Percentiles rank a stretch among this genome's conserved stretches.
Evolutionary conservation across 1,140 invertebrate species (phyloP).

Genomic region (Drosophila guanche): DNA sequence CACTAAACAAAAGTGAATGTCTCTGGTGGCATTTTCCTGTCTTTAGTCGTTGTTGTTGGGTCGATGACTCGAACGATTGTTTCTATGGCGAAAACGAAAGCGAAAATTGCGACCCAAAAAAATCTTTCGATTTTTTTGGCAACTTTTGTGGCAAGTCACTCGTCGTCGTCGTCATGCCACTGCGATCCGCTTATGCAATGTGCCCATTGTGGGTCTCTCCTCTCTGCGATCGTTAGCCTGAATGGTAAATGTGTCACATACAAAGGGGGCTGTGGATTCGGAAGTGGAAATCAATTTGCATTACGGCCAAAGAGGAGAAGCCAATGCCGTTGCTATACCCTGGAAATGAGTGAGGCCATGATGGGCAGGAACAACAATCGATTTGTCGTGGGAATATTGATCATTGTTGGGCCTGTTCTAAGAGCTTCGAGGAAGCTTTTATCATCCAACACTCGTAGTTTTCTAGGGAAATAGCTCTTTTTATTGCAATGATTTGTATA

Average conservation of each 20-base stretch:
- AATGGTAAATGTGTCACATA: conserved; percentile 55
- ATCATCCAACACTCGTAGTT: too few relatives aligned
- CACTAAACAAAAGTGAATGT: conserved; percentile 62
- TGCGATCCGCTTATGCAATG: conserved; percentile 49
- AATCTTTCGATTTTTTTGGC: conserved; percentile 19
- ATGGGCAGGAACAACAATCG: too few relatives aligned
- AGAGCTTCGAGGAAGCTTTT: too few relatives aligned
- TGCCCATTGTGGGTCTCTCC: conserved; percentile 9
- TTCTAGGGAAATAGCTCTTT: too few relatives aligned
- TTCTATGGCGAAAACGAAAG: conserved; percentile 59
- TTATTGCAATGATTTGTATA: too few relatives aligned
- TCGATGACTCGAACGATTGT: conserved; percentile 26
- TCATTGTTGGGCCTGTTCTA: too few relatives aligned
- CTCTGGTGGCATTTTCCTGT: conserved; percentile 31
- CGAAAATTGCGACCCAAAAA: conserved; percentile 48
- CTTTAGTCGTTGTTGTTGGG: background rate
- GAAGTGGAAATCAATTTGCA: conserved; percentile 74
- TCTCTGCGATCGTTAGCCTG: conserved; percentile 20
- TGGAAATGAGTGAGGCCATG: too few relatives aligned
- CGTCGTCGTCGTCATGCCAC: conserved; percentile 31
- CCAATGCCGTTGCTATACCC: too few relatives aligned
- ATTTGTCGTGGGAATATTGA: too few relatives aligned
- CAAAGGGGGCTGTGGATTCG: conserved; percentile 52
- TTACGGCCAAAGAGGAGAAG: conserved; percentile 8
- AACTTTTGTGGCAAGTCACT: conserved; percentile 59